Conservation (phyloP, 1,140 invertebrate species). For the Apis dorsata region DNA sequence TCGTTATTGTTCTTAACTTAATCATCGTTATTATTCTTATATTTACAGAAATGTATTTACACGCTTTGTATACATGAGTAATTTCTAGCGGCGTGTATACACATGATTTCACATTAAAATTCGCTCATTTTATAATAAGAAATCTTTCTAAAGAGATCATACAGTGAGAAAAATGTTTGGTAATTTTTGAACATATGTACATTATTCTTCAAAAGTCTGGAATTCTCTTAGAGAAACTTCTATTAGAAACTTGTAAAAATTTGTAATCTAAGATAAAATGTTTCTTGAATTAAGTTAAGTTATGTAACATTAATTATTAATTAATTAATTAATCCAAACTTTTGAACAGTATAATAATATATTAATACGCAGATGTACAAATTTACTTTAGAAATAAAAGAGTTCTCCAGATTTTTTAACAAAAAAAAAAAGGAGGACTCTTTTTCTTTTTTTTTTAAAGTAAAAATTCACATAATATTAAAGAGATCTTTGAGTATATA, state of each 20-base stretch:
- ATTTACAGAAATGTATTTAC: constrained; percentile 40
- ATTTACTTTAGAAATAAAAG: background rate
- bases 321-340: no score
- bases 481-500: constrained; percentile 47
- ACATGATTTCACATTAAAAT: background rate
- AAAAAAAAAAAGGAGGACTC: background rate
- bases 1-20: background rate
- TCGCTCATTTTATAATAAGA: background rate
- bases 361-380: background rate
- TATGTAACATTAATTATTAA: no score
- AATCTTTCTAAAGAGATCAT: background rate
- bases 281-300: no score
- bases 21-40: background rate
- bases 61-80: background rate
- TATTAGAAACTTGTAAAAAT: no score
- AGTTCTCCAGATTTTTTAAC: background rate
- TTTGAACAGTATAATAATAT: no score
- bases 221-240: no score
- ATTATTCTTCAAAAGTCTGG: background rate
- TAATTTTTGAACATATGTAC: background rate
- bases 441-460: no score
- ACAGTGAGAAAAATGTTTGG: background rate
- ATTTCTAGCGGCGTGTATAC: background rate
- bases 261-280: no score
- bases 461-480: background rate